Conservation (phyloP, 2,113 vertebrate genomes). For the Blennius ocellaris region DNA sequence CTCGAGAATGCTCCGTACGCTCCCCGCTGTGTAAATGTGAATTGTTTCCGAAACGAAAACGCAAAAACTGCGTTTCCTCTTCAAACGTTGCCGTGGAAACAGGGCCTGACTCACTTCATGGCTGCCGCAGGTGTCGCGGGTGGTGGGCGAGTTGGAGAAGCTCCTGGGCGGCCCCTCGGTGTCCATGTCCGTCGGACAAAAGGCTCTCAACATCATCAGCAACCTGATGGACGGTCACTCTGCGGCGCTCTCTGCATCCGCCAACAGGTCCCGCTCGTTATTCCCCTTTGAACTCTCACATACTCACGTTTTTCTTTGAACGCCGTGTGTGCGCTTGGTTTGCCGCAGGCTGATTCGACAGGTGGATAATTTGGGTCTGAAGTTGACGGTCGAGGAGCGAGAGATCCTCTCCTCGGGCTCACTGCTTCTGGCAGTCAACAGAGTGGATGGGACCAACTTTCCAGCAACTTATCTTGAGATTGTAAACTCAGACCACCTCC, state of each 20-base stretch:
- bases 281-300: not conserved
- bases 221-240: slow-evolving; percentile 82
- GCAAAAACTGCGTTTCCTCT: too few species aligned
- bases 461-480: slow-evolving; percentile 83
- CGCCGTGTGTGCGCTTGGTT: not conserved
- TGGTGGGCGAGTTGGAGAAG: slow-evolving; percentile 84
- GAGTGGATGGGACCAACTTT: slow-evolving; percentile 84
- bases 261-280: slow-evolving; percentile 83
- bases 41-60: too few species aligned
- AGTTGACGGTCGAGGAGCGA: slow-evolving; percentile 81
- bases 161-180: slow-evolving; percentile 77
- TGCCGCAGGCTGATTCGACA: slow-evolving; percentile 86
- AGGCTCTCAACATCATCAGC: slow-evolving; percentile 82
- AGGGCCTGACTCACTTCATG: too few species aligned
- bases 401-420: slow-evolving; percentile 81
- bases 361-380: slow-evolving; percentile 88
- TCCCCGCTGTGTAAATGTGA: too few species aligned
- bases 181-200: slow-evolving; percentile 64
- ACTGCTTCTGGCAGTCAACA: slow-evolving; percentile 88
- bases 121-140: slow-evolving; percentile 71
- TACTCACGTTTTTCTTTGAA: not conserved
- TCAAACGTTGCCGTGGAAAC: too few species aligned
- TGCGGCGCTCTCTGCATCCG: slow-evolving; percentile 73
- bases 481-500: slow-evolving; percentile 74
- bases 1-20: too few species aligned